phyloP scores from a whole-genome alignment of 2,797 vertebrate genomes.

The Sebastes aleutianus region DNA sequence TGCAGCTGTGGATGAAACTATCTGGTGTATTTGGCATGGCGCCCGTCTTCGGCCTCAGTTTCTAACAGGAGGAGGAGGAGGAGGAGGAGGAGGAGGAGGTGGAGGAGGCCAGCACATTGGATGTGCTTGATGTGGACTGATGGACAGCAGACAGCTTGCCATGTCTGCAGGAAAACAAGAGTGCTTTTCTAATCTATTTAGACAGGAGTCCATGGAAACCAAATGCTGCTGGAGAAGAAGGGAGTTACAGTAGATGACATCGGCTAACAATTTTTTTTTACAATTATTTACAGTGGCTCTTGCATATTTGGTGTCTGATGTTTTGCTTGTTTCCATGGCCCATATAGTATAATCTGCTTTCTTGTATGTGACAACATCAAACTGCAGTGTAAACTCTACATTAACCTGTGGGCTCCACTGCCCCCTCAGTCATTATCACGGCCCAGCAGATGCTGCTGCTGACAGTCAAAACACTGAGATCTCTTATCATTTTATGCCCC shows the following conservation, averaged over 20 bases:
- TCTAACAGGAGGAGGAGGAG: conserved; percentile 49
- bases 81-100: conserved; percentile 20
- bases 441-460: conserved; percentile 51
- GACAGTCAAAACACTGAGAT: conserved; percentile 70
- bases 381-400: conserved; percentile 53
- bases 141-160: conserved; percentile 72
- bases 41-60: conserved; percentile 60
- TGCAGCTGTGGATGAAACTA: conserved; percentile 83
- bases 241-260: conserved; percentile 12
- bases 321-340: conserved; percentile 29
- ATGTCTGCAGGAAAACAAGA: conserved; percentile 54
- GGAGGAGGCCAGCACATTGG: conserved; percentile 54
- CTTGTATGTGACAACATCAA: conserved; percentile 53
- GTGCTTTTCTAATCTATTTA: conserved; percentile 55
- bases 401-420: conserved; percentile 31
- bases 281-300: neutral
- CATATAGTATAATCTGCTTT: conserved; percentile 31
- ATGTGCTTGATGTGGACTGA: conserved; percentile 71
- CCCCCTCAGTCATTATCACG: conserved; percentile 35
- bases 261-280: neutral
- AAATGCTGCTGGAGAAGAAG: conserved; percentile 34
- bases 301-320: conserved; percentile 17
- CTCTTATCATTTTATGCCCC: conserved; percentile 38
- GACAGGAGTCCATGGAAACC: conserved; percentile 55
- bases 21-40: conserved; percentile 75